These are phyloP conservation scores for Xenus cinereus DNA, from an alignment of 2,113 vertebrate species.

Conservation along the genomic window DNA sequence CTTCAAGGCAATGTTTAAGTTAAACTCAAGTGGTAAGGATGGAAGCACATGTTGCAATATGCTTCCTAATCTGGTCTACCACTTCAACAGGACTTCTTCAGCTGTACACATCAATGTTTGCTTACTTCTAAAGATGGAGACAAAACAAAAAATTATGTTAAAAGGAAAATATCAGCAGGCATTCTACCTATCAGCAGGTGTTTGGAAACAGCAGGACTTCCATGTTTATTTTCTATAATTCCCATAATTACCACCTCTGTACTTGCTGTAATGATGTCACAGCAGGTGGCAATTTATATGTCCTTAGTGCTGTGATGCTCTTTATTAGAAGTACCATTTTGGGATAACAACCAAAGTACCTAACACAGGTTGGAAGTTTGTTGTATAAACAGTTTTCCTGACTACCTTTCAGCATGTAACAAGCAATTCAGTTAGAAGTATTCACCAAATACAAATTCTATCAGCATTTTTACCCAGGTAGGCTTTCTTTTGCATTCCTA, in stretches of 20 bases:
- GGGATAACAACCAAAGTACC: neutral
- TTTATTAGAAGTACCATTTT: neutral
- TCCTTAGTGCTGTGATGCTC: neutral
- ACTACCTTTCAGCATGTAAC: neutral
- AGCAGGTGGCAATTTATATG: conserved; percentile 2
- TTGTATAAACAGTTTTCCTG: neutral
- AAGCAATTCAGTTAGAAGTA: neutral
- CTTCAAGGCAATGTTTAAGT: neutral
- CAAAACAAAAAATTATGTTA: neutral
- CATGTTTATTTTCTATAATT: conserved; percentile 23
- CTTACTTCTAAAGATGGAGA: neutral
- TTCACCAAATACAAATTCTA: neutral
- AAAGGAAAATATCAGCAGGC: neutral
- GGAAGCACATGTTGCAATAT: fast-evolving
- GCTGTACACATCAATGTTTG: neutral
- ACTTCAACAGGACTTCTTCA: neutral
- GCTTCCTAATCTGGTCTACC: neutral
- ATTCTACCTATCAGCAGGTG: neutral
- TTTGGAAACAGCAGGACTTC: conserved; percentile 2
- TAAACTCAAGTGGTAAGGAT: neutral
- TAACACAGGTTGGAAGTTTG: neutral
- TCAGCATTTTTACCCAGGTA: neutral
- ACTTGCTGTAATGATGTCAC: neutral
- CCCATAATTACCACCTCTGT: conserved; percentile 19
- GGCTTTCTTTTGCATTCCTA: neutral